Evolutionary conservation across 2,113 vertebrate genomes (phyloP).

Genomic region (Isurus oxyrinchus): DNA sequence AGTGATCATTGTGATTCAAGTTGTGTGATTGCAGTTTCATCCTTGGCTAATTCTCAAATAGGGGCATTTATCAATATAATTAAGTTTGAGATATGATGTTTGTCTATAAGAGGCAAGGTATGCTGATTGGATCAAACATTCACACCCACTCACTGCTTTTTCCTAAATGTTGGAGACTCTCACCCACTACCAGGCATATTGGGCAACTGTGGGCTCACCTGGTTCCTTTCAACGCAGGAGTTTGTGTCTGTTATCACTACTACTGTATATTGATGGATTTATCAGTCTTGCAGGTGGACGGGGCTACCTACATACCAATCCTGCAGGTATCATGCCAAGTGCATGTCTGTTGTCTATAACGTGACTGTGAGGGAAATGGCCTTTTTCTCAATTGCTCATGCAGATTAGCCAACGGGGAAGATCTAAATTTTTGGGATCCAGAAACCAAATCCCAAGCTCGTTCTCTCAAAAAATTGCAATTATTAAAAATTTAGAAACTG

Average conservation of each 20-base stretch:
- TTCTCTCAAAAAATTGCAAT: not conserved
- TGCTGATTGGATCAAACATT: not conserved
- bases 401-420: not conserved
- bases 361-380: not conserved
- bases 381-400: not conserved
- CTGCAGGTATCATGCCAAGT: not conserved
- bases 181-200: not conserved
- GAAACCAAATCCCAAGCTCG: not conserved
- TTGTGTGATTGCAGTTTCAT: not conserved
- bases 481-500: not conserved
- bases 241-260: not conserved
- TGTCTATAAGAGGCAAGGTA: not conserved
- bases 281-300: not conserved
- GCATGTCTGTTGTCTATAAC: not conserved
- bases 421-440: not conserved
- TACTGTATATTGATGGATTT: not conserved
- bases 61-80: not conserved
- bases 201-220: not conserved
- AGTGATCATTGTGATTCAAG: not conserved
- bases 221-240: not conserved
- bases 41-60: not conserved
- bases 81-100: not conserved
- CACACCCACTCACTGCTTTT: not conserved
- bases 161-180: not conserved
- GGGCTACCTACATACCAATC: not conserved